These are phyloP conservation scores for Alosa sapidissima DNA, from an alignment of 2,797 vertebrate species.

Conservation along the genomic window DNA sequence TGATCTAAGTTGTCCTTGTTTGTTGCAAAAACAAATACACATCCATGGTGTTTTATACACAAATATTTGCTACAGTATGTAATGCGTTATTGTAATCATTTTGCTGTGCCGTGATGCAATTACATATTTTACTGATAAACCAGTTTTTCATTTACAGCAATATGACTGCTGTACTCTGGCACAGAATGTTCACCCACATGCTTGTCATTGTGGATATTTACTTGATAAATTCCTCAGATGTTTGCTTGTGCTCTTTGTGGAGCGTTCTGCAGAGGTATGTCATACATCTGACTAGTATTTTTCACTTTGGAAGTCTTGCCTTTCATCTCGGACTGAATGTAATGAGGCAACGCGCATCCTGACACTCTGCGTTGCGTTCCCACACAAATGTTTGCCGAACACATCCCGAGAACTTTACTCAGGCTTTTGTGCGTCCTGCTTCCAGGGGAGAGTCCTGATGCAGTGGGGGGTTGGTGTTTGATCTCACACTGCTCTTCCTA, in stretches of 20 bases:
- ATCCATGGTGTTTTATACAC: background rate
- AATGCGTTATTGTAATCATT: background rate
- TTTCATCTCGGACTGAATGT: conserved; percentile 11
- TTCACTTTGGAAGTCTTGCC: conserved; percentile 1
- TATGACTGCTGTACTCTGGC: background rate
- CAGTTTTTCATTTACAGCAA: background rate
- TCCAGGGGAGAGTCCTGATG: conserved; percentile 8
- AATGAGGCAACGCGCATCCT: background rate
- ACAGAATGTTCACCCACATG: background rate
- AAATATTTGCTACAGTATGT: background rate
- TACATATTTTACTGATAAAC: background rate
- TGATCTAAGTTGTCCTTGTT: background rate
- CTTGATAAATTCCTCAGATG: conserved; percentile 12
- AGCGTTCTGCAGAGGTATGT: background rate
- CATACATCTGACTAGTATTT: conserved; percentile 3
- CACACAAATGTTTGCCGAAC: conserved; percentile 18
- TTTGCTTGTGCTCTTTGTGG: background rate
- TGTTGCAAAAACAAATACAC: background rate
- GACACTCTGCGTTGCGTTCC: background rate
- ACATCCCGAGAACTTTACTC: background rate
- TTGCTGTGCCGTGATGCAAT: background rate
- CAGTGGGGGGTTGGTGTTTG: background rate
- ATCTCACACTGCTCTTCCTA: background rate
- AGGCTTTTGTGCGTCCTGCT: background rate
- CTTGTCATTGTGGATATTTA: conserved; percentile 15